Base-by-base conservation (phyloP, 2,113 vertebrate genomes). In the Hippocampus abdominalis region DNA sequence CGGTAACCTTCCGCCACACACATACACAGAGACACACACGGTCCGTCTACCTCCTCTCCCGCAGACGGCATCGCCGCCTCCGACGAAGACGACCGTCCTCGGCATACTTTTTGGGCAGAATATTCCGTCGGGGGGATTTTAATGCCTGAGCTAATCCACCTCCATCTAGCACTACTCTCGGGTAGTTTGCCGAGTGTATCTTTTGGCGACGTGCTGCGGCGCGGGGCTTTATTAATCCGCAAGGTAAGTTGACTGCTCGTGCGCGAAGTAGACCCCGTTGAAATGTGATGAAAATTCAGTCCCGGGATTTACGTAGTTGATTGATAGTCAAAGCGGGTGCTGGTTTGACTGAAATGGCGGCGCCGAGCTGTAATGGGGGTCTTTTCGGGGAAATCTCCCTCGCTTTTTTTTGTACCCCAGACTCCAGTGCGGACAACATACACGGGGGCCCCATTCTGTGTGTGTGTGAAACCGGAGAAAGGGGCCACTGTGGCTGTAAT, bases 71-170 rank as follows among this genome's bases (percentile, higher is more conserved):
- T 48, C 61, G 71, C 74, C 64, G 51, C 53, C 75, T 64, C 73
- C 75, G 70, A 36, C 76, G 74, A 72, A 64, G 21, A 68, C 51
- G 72, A 76, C 66, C 66, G 39, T 62, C 40, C 77, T 62, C 74
- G 39, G 46, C 56, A 29, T 21, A 29, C 40, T 46, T 60, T 69
- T 69, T 53, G 53, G 25, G 46, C 23, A 20, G 66, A 40, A 68
- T 68, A 56, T 15, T 68, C 42, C 66, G 49, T 21, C 51, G 10
- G 29, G 49, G 66, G 81, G 80, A 86, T 87, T 90, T 91, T 90
- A 91, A 91, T 91, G 89, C 88, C 88, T 88, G 82, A 85, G 48
- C 86, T 88, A 87, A 88, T 82, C 56, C 54, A 82, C 75, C 46
- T 83, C 77, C 46, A 82, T 84, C 81, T 87, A 66, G 85, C 86